These are phyloP conservation scores for Zalophus californianus DNA, from an alignment of 2,797 vertebrate genomes.

Conservation along the genomic window DNA sequence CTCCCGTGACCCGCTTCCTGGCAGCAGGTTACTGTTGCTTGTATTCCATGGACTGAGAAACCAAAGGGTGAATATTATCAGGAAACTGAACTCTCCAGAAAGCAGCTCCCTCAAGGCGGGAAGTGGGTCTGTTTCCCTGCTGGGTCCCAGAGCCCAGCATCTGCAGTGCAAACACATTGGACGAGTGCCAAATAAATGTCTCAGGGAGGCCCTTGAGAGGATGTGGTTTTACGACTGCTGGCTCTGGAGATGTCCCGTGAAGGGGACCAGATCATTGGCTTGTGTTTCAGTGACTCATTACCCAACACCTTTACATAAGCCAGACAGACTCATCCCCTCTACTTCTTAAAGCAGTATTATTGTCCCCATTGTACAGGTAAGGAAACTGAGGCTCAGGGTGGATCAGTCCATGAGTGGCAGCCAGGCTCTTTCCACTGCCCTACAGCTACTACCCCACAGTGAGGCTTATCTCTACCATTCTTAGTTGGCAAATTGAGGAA, in stretches of 20 bases:
- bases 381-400: background rate
- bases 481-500: background rate
- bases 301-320: slow-evolving; percentile 1
- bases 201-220: background rate
- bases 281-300: background rate
- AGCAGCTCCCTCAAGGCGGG: background rate
- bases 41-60: background rate
- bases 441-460: background rate
- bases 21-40: background rate
- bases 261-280: background rate
- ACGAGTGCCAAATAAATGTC: too few species aligned
- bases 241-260: background rate
- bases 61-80: background rate
- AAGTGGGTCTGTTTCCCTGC: background rate
- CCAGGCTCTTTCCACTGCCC: background rate
- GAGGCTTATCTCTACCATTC: background rate
- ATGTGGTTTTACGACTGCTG: background rate
- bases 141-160: background rate
- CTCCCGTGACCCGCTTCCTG: background rate
- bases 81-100: background rate
- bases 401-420: background rate
- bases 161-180: background rate
- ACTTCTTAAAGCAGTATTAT: background rate
- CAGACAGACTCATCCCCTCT: background rate
- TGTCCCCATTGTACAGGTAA: background rate